These are phyloP conservation scores for Pardosa pseudoannulata DNA, from an alignment of 2,888 invertebrate genomes.

Conservation along the genomic window DNA sequence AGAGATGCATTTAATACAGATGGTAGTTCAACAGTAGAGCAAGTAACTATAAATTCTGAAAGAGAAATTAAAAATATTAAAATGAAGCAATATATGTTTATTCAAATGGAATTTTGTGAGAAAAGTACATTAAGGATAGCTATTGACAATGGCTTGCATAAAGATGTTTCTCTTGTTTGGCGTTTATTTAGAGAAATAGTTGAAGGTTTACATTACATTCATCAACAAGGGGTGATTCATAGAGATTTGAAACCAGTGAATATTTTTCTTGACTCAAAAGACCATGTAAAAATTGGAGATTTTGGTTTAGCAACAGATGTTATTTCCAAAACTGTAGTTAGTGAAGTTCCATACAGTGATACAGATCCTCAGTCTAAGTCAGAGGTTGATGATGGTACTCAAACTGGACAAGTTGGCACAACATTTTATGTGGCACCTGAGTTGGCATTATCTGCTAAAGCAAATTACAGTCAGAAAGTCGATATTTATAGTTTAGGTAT, in stretches of 20 bases:
- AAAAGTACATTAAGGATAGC: slow-evolving; percentile 88
- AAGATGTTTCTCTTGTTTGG: slow-evolving; percentile 90
- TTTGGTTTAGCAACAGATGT: slow-evolving; percentile 88
- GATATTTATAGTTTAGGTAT: slow-evolving; percentile 92
- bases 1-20: neutral
- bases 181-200: slow-evolving; percentile 95
- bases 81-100: slow-evolving; percentile 85
- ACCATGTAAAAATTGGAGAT: slow-evolving; percentile 98
- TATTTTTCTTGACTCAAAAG: slow-evolving; percentile 92
- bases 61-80: neutral
- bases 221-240: slow-evolving; percentile 83
- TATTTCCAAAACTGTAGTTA: slow-evolving; percentile 50
- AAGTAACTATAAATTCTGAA: slow-evolving; percentile 4
- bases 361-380: slow-evolving; percentile 31
- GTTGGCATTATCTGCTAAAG: slow-evolving; percentile 84
- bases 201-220: slow-evolving; percentile 93
- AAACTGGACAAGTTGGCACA: slow-evolving; percentile 93
- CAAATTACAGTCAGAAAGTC: slow-evolving; percentile 85
- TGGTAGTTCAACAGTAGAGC: slow-evolving; percentile 35
- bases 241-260: slow-evolving; percentile 84
- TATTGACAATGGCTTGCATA: slow-evolving; percentile 86
- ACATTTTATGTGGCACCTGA: slow-evolving; percentile 97
- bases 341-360: slow-evolving; percentile 32
- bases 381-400: slow-evolving; percentile 75
- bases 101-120: slow-evolving; percentile 99